Base-by-base conservation (phyloP, 2,113 vertebrate species). In the Apeltes quadracus region DNA sequence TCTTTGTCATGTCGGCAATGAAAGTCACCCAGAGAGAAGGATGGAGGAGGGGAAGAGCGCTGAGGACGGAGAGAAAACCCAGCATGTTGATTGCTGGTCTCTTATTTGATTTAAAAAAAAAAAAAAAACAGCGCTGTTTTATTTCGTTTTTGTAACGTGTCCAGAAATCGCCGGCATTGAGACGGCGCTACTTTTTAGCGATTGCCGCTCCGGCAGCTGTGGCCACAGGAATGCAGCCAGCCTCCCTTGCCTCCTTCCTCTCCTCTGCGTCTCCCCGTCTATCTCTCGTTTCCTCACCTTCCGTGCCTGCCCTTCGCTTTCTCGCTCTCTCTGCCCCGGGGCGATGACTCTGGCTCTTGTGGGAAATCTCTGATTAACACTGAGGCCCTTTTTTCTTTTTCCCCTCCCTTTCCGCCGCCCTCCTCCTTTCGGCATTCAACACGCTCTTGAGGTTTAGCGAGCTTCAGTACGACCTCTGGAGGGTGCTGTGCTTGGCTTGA, bases 211-310 rank as follows among this genome's bases (percentile, higher is more conserved):
- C 86, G 82, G 83, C 91, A 91, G 92, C 90, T 85, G 86, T 84
- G 79, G 89, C 93, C 93, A 90, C 93, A 93, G 89, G 92, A 92
- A 93, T 91, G 87, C 75, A 70, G 79, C 71, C 81, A 69, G 87
- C 82, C 84, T 80, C 79, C 76, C 75, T 71, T 29, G 77, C 85
- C 82, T 84, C 78, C 78, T 83, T 89, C 82, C 78, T 87, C 79
- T 83, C 63, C 79, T 81, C 78, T 79, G 68, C 76, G 27, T 84
- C 75, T 87, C 46, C 41, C 56, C 27, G 48, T 62, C 80, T 69
- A 86, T 87, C 83, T 92, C 83, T 87, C 61, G 72, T 90, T 88
- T 88, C 83, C 88, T 86, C 81, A 87, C 81, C 89, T n/a, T 89
- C 87, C 55, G 70, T 65, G 69, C 56, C 71, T 84, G 55, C 72